Base-by-base conservation (phyloP, 2,113 vertebrate genomes). In the Verasper variegatus region DNA sequence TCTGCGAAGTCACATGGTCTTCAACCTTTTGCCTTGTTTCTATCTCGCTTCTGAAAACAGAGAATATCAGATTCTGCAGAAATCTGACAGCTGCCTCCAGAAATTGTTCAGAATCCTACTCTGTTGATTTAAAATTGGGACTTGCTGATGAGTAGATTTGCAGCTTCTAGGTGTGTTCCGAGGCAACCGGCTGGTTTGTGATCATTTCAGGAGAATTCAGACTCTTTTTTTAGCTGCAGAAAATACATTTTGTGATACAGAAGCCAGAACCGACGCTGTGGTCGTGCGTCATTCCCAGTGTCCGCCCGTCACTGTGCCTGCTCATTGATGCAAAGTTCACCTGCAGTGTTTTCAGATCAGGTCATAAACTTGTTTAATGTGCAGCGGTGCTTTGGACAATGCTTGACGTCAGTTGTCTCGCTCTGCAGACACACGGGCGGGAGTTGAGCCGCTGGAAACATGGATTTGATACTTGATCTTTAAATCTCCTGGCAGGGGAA, bases 1-100 rank as follows among this genome's bases (percentile, higher is more conserved):
- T 70, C 58, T 82, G 78, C 75, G 35, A 49, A 55, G 52, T 51
- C 24, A 55, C 68, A 52, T 47, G 51, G 62, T 24, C 55, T 65
- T 40, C 15, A 12, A 57, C 52, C 45, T 78, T 73, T 62, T 3
- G 20, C 49, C 63, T 35, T 3, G 20, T 74, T 66, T 31, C 31
- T 7, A 7, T 31, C 31, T 31, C 31, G 31, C 31, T 31, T 31
- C 31, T 31, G 31, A 31, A 31, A 31, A 31, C 31, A 31, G 31
- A 31, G 31, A 31, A 31, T 31, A 31, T 8, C 31, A 7, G 5
- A 31, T 7, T 31, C 31, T 31, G n/a, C 51, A 42, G 15, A 57
- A 57, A 42, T 18, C 55, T 49, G 24, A n/a, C n/a, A n/a, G n/a
- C n/a, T n/a, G n/a, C n/a, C n/a, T n/a, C n/a, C n/a, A n/a, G n/a